phyloP scores from a whole-genome alignment of 2,888 invertebrate genomes.

The Drosophila limbata region DNA sequence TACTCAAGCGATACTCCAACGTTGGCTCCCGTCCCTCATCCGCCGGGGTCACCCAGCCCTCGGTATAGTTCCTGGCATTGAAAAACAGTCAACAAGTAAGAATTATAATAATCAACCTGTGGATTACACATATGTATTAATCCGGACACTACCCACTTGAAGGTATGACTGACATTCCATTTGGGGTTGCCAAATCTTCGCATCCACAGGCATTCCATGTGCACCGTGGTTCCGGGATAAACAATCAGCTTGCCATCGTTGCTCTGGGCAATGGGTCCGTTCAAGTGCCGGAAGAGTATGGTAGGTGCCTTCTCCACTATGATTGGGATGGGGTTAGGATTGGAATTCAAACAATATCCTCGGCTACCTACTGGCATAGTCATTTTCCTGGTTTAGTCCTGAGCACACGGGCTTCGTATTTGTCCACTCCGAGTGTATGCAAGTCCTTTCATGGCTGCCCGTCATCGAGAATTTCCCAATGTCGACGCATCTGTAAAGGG shows the following conservation, averaged over 20 bases:
- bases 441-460: constrained; percentile 90
- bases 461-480: constrained; percentile 94
- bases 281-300: constrained; percentile 92
- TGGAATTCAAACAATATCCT: not conserved
- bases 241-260: constrained; percentile 94
- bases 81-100: not conserved
- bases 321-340: not conserved
- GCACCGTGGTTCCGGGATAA: constrained; percentile 93
- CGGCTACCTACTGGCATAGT: constrained; percentile 90
- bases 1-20: constrained; percentile 92
- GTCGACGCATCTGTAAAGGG: constrained; percentile 89
- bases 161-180: constrained; percentile 91
- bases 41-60: constrained; percentile 92
- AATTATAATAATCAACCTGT: not conserved
- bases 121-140: not conserved
- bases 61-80: constrained; percentile 88
- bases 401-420: constrained; percentile 91
- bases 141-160: constrained; percentile 82
- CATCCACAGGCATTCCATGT: constrained; percentile 96
- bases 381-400: constrained; percentile 94
- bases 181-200: constrained; percentile 93
- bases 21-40: constrained; percentile 91
- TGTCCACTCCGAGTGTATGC: constrained; percentile 93
- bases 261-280: constrained; percentile 94
- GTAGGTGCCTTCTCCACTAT: constrained; percentile 94